Percentiles rank a stretch among this genome's conserved stretches.
These are phyloP conservation scores for Rapana venosa DNA, from an alignment of 2,888 invertebrate species.

Conservation along the genomic window DNA sequence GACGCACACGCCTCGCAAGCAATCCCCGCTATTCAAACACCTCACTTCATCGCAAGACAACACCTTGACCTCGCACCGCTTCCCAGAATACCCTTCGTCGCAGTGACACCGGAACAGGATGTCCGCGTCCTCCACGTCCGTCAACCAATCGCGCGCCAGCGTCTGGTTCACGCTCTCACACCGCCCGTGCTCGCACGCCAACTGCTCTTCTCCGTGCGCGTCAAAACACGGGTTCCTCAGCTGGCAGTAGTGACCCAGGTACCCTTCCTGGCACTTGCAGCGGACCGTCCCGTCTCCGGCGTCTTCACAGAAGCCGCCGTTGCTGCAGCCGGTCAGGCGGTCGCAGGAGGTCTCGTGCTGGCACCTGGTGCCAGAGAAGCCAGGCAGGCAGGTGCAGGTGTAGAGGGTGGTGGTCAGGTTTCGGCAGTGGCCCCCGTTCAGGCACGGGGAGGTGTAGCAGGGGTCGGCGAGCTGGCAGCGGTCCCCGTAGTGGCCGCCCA, in stretches of 20 bases:
- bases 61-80: constrained; percentile 61
- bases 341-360: constrained; percentile 61
- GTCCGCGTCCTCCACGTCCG: not conserved
- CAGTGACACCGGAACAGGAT: constrained; percentile 55
- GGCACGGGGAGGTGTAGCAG: constrained; percentile 62
- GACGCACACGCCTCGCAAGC: constrained; percentile 47
- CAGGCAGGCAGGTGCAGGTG: constrained; percentile 55
- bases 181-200: constrained; percentile 22
- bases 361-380: constrained; percentile 62
- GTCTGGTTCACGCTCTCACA: constrained; percentile 30
- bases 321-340: constrained; percentile 57
- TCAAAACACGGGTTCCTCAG: constrained; percentile 42
- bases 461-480: constrained; percentile 66
- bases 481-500: constrained; percentile 61
- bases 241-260: constrained; percentile 53
- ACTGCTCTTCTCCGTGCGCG: not conserved
- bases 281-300: constrained; percentile 49
- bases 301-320: constrained; percentile 60
- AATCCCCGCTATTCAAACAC: constrained; percentile 63
- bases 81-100: constrained; percentile 52
- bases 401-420: constrained; percentile 55
- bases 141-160: not conserved
- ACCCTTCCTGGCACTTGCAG: constrained; percentile 55
- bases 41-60: constrained; percentile 55
- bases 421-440: constrained; percentile 59